These are phyloP conservation scores for Molossus alvarezi DNA, from an alignment of 2,797 vertebrate genomes.

Conservation along the genomic window DNA sequence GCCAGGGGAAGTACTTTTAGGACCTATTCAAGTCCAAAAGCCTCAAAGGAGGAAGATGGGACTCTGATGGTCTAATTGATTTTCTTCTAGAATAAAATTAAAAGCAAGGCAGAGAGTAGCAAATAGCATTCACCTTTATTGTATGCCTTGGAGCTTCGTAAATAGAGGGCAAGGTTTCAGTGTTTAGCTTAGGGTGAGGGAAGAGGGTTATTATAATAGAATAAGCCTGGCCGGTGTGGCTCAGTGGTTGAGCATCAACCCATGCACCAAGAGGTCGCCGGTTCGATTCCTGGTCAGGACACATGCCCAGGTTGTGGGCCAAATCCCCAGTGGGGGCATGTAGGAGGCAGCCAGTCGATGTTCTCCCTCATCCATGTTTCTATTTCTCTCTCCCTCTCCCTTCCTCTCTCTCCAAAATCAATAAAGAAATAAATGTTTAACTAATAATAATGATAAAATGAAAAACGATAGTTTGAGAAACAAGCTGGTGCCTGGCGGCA, in stretches of 20 bases:
- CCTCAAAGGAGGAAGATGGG: slow-evolving; percentile 87
- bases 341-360: no score
- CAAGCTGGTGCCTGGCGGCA: slow-evolving; percentile 85
- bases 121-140: slow-evolving; percentile 92
- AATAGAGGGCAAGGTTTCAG: slow-evolving; percentile 80
- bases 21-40: slow-evolving; percentile 89
- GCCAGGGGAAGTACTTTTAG: slow-evolving; percentile 87
- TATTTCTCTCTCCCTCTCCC: no score
- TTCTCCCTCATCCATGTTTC: no score
- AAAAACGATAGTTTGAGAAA: slow-evolving; percentile 92
- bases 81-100: slow-evolving; percentile 90
- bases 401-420: no score
- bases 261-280: no score
- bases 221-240: slow-evolving; percentile 77
- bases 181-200: slow-evolving; percentile 22
- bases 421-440: no score
- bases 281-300: no score
- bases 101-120: slow-evolving; percentile 90
- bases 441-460: slow-evolving; percentile 77
- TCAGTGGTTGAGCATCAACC: no score
- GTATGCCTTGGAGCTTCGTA: slow-evolving; percentile 84
- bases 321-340: no score
- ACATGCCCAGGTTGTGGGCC: no score
- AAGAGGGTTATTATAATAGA: slow-evolving; percentile 62
- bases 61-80: slow-evolving; percentile 90